These are phyloP conservation scores for Picathartes gymnocephalus DNA, from an alignment of 2,113 vertebrate genomes.

Conservation along the genomic window DNA sequence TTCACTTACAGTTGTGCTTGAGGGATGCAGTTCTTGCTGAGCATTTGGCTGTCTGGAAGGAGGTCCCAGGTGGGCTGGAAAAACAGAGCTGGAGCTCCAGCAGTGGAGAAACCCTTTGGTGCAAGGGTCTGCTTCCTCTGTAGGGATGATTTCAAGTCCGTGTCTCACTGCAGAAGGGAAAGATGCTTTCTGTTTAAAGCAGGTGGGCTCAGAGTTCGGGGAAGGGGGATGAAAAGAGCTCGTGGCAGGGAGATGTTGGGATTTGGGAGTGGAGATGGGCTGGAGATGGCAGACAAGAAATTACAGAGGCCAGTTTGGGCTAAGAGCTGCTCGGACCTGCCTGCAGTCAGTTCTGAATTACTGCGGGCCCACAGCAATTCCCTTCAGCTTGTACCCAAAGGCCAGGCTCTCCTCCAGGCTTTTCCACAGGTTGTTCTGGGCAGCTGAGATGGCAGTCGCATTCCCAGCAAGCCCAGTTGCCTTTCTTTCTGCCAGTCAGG, in stretches of 20 bases:
- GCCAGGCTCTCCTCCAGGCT: neutral
- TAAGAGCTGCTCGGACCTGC: neutral
- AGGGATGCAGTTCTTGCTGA: neutral
- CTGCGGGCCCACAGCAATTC: constrained; percentile 24
- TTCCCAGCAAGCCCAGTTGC: neutral
- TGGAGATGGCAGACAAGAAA: neutral
- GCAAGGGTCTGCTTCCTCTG: neutral
- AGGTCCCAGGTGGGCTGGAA: neutral
- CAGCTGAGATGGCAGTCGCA: neutral
- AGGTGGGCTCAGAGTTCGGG: neutral
- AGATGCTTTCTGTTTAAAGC: neutral
- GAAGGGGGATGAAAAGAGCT: neutral
- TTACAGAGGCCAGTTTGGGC: neutral
- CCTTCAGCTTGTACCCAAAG: constrained; percentile 15
- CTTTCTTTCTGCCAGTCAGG: neutral
- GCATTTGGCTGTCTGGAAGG: neutral
- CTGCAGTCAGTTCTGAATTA: neutral
- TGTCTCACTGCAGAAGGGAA: neutral
- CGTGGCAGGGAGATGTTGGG: neutral
- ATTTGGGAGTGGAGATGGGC: neutral
- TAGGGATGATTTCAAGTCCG: neutral
- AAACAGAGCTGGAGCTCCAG: neutral
- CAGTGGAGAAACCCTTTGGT: neutral
- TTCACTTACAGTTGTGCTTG: neutral
- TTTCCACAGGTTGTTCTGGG: neutral